Percentiles rank a stretch among this genome's conserved stretches.
Evolutionary conservation across 2,888 invertebrate genomes (phyloP).

Genomic region (Antheraea assamensis): DNA sequence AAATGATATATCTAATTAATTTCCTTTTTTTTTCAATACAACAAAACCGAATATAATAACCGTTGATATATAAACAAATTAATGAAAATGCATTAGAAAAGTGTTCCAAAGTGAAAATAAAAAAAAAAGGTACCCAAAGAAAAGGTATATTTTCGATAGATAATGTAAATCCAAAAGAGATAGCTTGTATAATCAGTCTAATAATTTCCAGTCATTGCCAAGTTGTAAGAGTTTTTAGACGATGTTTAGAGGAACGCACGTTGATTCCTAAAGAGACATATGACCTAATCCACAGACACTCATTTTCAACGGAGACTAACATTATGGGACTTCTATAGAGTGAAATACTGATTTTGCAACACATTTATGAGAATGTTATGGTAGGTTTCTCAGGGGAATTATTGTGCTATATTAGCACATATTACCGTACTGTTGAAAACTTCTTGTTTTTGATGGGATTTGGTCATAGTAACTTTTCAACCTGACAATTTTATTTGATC

Average conservation of each 20-base stretch:
- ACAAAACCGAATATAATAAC: neutral
- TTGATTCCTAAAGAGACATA: neutral
- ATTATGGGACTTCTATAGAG: neutral
- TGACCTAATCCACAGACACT: neutral
- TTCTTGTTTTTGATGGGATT: too few species aligned
- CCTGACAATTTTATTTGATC: neutral
- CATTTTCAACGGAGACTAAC: neutral
- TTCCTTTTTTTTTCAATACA: neutral
- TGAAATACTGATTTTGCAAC: neutral
- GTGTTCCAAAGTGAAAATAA: neutral
- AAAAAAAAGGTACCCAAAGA: neutral
- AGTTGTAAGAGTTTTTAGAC: neutral
- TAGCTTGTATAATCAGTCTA: constrained; percentile 5
- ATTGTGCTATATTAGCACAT: too few species aligned
- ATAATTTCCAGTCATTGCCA: neutral
- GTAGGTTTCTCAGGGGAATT: too few species aligned
- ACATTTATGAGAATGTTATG: too few species aligned
- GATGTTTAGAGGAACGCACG: neutral
- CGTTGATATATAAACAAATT: neutral
- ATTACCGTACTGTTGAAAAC: too few species aligned
- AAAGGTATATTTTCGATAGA: neutral
- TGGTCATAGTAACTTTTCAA: neutral
- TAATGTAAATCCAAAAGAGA: neutral
- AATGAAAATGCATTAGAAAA: neutral
- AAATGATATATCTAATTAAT: too few species aligned